A percentile compares a stretch with the other conserved stretches of the same genome.
phyloP scores from a whole-genome alignment of 2,113 vertebrate genomes.

The Aramus guarauna region DNA sequence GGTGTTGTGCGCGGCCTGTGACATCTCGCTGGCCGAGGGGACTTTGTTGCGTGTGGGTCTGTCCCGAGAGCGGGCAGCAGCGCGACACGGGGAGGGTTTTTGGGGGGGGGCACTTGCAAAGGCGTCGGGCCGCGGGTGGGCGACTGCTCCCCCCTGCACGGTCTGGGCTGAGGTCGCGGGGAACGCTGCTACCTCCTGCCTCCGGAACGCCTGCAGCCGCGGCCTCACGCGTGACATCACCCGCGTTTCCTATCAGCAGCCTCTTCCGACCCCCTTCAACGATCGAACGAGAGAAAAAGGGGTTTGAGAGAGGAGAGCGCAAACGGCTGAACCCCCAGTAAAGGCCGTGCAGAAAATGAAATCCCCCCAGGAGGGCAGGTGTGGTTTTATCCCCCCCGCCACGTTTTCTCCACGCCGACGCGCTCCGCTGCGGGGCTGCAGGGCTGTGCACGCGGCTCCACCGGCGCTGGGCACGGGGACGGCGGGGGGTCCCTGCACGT shows the following conservation, averaged over 20 bases:
- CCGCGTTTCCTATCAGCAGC: rapidly evolving
- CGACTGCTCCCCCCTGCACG: rapidly evolving
- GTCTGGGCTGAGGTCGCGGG: background rate
- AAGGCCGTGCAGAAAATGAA: background rate
- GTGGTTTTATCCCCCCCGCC: background rate
- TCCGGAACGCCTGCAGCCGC: background rate
- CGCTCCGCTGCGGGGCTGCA: background rate
- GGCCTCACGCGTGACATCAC: background rate
- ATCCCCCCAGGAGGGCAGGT: background rate
- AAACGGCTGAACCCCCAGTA: background rate
- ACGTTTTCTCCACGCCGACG: background rate
- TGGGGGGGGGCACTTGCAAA: background rate
- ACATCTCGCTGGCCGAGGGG: background rate
- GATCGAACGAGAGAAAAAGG: background rate
- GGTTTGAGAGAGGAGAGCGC: background rate
- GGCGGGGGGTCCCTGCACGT: background rate
- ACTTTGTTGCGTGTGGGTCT: background rate
- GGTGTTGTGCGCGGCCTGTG: background rate
- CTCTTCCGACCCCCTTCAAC: background rate
- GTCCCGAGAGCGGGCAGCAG: background rate
- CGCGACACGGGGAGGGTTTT: background rate
- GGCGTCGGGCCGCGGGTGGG: background rate
- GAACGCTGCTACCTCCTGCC: background rate
- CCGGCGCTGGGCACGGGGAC: background rate
- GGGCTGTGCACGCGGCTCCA: background rate